These are phyloP conservation scores for Tragulus kanchil DNA, from an alignment of 2,113 vertebrate genomes.

Conservation along the genomic window DNA sequence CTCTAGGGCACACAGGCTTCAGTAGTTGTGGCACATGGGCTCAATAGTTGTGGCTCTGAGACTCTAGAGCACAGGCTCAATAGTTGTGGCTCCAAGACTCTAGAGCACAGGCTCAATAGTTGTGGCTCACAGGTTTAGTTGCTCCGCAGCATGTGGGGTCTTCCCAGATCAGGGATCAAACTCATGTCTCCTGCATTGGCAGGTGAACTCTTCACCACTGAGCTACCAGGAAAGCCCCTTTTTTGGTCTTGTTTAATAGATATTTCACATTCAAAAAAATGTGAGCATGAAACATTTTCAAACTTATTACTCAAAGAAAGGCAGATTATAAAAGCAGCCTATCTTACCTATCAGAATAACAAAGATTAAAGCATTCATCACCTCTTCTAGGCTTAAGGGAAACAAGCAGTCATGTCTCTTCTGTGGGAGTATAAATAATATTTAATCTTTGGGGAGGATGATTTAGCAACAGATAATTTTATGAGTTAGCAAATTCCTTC, in stretches of 20 bases:
- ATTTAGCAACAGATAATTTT: conserved; percentile 25
- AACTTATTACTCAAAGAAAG: neutral
- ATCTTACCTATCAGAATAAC: neutral
- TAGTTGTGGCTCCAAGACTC: no score
- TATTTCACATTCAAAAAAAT: neutral
- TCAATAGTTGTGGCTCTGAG: no score
- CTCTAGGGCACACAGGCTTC: no score
- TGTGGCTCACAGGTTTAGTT: no score
- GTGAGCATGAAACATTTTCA: neutral
- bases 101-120: no score
- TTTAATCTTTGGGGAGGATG: conserved; percentile 38
- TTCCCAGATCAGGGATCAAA: no score
- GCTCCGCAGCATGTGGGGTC: no score
- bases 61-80: no score
- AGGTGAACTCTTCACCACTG: no score
- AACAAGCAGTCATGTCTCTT: neutral
- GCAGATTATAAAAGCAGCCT: neutral
- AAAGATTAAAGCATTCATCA: neutral
- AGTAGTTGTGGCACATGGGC: no score
- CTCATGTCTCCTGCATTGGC: no score
- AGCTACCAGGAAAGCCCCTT: neutral
- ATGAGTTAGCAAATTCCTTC: conserved; percentile 67
- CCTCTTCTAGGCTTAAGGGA: neutral
- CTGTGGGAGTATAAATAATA: neutral
- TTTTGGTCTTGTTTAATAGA: neutral